phyloP scores from a whole-genome alignment of 2,113 vertebrate species.

The Thamnophis sirtalis region DNA sequence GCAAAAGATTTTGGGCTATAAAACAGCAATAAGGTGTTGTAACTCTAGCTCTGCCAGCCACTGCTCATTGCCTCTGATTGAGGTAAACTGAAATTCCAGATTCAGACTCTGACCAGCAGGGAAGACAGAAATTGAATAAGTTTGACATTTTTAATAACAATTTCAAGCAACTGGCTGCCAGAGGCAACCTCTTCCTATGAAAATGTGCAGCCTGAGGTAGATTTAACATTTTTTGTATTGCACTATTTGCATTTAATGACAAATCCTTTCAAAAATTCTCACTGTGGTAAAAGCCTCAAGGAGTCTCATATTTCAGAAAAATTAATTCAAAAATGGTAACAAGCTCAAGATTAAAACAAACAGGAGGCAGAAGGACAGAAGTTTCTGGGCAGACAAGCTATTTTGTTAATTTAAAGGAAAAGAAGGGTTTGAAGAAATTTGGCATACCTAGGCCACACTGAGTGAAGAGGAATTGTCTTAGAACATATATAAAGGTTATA shows the following conservation, averaged over 20 bases:
- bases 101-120: accelerated
- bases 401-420: neutral
- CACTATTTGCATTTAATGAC: neutral
- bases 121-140: neutral
- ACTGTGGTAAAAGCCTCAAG: neutral
- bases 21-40: neutral
- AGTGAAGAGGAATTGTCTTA: neutral
- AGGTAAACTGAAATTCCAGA: accelerated
- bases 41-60: neutral
- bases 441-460: neutral
- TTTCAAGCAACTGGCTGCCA: neutral
- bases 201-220: accelerated
- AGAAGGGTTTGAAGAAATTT: neutral
- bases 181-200: neutral
- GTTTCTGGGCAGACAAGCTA: neutral
- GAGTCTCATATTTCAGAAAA: accelerated
- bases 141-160: conserved; percentile 10
- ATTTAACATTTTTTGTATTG: accelerated
- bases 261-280: neutral
- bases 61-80: neutral
- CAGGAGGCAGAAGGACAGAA: neutral
- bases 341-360: neutral
- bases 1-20: neutral
- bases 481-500: neutral
- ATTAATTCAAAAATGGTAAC: neutral